Percentiles rank a stretch among this genome's conserved stretches.
Evolutionary conservation across 35 echinoderm and acorn worm genomes (phyloP).

Genomic region (Patiria miniata): DNA sequence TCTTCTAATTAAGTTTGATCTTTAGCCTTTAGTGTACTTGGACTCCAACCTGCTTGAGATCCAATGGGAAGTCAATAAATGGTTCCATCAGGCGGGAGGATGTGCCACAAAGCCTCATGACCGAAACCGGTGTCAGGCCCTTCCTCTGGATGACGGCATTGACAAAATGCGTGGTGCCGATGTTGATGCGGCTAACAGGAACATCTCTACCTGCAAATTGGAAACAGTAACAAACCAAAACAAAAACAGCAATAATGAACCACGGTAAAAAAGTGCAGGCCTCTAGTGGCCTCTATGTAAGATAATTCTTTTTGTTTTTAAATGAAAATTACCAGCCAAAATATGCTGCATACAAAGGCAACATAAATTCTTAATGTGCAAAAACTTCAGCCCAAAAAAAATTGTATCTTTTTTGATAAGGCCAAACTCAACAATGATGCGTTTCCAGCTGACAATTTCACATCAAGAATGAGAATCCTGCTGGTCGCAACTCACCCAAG

Average conservation of each 20-base stretch:
- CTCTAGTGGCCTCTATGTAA: no score
- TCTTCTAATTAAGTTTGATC: no score
- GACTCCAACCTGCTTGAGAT: conserved; percentile 71
- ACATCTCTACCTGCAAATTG: conserved; percentile 37
- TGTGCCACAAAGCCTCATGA: conserved; percentile 84
- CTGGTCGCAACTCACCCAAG: no score
- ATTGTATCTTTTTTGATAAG: neutral
- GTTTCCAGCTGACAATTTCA: no score
- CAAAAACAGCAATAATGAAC: neutral
- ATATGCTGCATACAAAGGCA: no score
- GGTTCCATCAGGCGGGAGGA: conserved; percentile 68
- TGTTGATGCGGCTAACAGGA: conserved; percentile 68
- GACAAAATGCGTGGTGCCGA: conserved; percentile 96
- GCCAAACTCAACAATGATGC: neutral
- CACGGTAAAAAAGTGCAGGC: no score
- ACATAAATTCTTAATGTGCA: no score
- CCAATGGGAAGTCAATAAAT: conserved; percentile 76
- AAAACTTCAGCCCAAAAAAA: no score
- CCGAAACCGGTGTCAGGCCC: conserved; percentile 70
- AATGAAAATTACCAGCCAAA: no score
- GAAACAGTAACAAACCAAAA: neutral
- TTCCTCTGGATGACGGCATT: conserved; percentile 84
- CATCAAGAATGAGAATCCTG: no score
- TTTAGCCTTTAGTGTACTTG: no score
- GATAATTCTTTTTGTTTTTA: no score